Evolutionary conservation across 1,140 invertebrate species (phyloP).

Genomic region (Atopsyche davidsoni): DNA sequence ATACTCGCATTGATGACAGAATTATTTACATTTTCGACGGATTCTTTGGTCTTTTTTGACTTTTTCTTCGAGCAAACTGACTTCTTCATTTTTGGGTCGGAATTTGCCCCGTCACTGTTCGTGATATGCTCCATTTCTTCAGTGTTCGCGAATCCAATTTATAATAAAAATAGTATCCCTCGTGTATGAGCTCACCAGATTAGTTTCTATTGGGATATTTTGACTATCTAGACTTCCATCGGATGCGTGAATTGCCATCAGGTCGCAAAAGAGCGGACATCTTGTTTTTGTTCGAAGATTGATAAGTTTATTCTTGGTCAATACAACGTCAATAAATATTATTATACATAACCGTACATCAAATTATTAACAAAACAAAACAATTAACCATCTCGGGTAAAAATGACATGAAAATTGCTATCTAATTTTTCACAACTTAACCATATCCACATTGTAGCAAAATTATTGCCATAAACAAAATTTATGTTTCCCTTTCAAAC

Average conservation of each 20-base stretch:
- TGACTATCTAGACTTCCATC: slow-evolving; percentile 16
- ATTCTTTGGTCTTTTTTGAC: slow-evolving; percentile 21
- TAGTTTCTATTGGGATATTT: slow-evolving; percentile 12
- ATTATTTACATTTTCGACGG: slow-evolving; percentile 20
- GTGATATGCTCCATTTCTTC: slow-evolving; percentile 18
- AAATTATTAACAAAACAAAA: background rate
- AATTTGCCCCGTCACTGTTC: slow-evolving; percentile 16
- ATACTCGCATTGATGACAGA: slow-evolving; percentile 4
- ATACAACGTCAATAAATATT: slow-evolving; percentile 5
- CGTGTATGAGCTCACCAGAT: slow-evolving; percentile 6
- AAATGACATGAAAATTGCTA: slow-evolving; percentile 17
- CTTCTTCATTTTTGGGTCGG: slow-evolving; percentile 14
- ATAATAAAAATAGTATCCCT: slow-evolving; percentile 1
- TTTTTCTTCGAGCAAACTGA: slow-evolving; percentile 19
- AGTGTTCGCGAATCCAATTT: slow-evolving; percentile 1
- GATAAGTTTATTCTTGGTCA: too few species aligned
- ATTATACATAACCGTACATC: slow-evolving; percentile 2
- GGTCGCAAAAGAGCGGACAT: slow-evolving; percentile 24
- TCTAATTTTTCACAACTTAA: slow-evolving; percentile 21
- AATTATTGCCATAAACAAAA: slow-evolving; percentile 9
- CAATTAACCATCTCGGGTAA: background rate
- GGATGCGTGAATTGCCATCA: slow-evolving; percentile 15
- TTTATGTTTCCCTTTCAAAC: slow-evolving; percentile 1
- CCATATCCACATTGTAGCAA: slow-evolving; percentile 23
- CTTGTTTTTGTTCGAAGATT: slow-evolving; percentile 20